phyloP scores from a whole-genome alignment of 2,888 invertebrate species.

The Campoplex nolae region DNA sequence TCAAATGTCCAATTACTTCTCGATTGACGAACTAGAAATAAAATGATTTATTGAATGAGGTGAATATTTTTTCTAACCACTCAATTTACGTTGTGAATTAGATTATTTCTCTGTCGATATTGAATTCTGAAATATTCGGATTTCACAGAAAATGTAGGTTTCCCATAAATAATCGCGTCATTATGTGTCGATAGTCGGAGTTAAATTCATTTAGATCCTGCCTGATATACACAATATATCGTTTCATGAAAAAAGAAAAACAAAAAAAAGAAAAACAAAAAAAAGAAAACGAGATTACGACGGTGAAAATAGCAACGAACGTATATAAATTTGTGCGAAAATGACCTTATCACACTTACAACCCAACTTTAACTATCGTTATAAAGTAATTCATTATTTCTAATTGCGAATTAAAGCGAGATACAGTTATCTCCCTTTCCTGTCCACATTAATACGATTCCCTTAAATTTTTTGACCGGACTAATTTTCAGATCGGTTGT shows the following conservation, averaged over 20 bases:
- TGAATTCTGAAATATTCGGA: background rate
- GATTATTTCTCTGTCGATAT: background rate
- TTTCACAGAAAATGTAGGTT: background rate
- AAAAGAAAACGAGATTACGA: background rate
- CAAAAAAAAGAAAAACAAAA: background rate
- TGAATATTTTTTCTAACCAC: too few relatives aligned
- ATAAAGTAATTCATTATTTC: background rate
- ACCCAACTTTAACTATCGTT: background rate
- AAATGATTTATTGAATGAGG: background rate
- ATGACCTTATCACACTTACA: background rate
- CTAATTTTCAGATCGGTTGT: constrained; percentile 1
- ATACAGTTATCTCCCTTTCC: background rate
- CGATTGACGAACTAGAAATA: background rate
- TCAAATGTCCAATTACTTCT: background rate
- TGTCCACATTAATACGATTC: background rate
- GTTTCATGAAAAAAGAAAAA: background rate
- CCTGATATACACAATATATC: background rate
- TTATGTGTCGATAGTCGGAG: background rate
- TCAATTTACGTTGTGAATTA: background rate
- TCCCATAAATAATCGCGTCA: background rate
- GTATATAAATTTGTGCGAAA: background rate
- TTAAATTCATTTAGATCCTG: background rate
- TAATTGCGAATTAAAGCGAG: background rate
- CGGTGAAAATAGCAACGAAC: background rate
- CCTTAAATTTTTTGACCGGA: background rate